Evolutionary conservation across 2,797 vertebrate species (phyloP).

Genomic region (Notolabrus celidotus): DNA sequence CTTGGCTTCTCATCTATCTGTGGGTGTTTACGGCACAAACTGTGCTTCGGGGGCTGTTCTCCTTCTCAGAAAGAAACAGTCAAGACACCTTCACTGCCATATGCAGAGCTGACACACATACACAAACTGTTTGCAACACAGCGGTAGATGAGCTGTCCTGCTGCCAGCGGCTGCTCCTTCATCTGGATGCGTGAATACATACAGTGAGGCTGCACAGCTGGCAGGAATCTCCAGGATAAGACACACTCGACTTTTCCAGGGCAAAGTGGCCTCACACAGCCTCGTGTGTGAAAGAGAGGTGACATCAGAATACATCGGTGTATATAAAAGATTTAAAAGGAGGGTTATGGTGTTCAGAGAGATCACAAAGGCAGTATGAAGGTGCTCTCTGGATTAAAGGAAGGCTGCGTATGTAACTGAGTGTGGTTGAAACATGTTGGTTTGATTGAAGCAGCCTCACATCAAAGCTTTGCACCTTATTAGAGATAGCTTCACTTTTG

Average conservation of each 20-base stretch:
- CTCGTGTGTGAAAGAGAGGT: neutral
- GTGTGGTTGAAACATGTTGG: too few relatives aligned
- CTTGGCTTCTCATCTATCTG: constrained; percentile 46
- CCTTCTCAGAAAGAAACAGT: constrained; percentile 31
- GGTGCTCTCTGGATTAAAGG: too few relatives aligned
- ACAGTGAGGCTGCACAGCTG: constrained; percentile 1
- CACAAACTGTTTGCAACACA: constrained; percentile 23
- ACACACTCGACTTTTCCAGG: neutral
- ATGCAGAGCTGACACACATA: constrained; percentile 11
- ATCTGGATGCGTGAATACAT: neutral
- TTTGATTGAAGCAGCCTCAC: too few relatives aligned
- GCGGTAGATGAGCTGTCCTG: constrained; percentile 16
- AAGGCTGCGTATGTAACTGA: too few relatives aligned
- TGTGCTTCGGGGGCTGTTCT: constrained; percentile 45
- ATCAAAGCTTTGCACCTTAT: too few relatives aligned
- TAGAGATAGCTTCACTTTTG: too few relatives aligned
- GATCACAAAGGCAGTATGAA: too few relatives aligned
- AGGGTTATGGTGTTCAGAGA: too few relatives aligned
- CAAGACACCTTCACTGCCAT: constrained; percentile 8
- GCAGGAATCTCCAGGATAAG: neutral
- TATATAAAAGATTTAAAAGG: neutral
- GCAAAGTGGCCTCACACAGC: too few relatives aligned
- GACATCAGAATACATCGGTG: neutral
- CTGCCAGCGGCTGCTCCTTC: constrained; percentile 27
- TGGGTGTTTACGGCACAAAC: constrained; percentile 57